Conservation (phyloP, 2,888 invertebrate genomes). For the Iselma pallidipennis region DNA sequence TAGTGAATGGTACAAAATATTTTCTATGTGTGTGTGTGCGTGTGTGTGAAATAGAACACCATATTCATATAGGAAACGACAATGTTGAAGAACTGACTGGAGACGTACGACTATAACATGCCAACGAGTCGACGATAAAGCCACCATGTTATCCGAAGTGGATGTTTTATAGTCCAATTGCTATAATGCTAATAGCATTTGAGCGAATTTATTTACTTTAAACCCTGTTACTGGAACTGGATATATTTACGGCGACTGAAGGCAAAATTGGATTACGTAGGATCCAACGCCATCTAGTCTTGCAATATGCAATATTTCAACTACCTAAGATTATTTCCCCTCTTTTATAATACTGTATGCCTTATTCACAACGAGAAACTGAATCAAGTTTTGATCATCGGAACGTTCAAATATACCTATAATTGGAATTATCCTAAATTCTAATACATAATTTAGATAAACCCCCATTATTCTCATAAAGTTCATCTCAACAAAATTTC, state of each 20-base stretch:
- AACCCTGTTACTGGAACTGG: conserved; percentile 36
- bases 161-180: conserved; percentile 41
- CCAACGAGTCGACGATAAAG: conserved; percentile 32
- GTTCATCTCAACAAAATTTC: no score
- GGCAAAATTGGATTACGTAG: conserved; percentile 43
- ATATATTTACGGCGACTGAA: conserved; percentile 38
- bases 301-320: conserved; percentile 45
- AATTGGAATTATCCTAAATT: not conserved
- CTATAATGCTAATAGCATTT: conserved; percentile 43
- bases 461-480: not conserved
- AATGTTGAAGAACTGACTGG: not conserved
- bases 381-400: not conserved
- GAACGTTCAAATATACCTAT: not conserved
- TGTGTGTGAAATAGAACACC: conserved; percentile 29
- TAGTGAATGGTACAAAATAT: not conserved
- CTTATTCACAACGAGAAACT: conserved; percentile 7
- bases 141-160: conserved; percentile 34
- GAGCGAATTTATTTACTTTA: conserved; percentile 45
- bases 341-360: conserved; percentile 14
- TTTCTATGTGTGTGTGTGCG: conserved; percentile 7
- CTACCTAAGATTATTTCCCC: conserved; percentile 38
- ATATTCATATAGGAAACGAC: conserved; percentile 5
- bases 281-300: conserved; percentile 36
- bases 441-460: not conserved
- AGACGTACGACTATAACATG: not conserved